Percentiles rank a stretch among this genome's conserved stretches.
phyloP scores from a whole-genome alignment of 1,140 invertebrate species.

The Neocloeon triangulifer region DNA sequence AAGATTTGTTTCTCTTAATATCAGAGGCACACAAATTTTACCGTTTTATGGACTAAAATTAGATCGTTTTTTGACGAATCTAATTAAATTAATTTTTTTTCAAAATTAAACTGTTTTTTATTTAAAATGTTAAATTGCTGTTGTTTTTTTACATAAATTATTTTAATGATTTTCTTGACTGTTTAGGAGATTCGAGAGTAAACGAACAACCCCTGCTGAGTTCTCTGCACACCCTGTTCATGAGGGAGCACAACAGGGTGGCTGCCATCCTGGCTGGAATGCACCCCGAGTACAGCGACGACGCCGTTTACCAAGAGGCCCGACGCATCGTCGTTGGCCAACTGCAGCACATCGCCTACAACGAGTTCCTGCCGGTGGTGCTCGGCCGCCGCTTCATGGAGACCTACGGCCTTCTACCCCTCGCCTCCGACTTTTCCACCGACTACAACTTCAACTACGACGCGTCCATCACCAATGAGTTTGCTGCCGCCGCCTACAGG shows the following conservation, averaged over 20 bases:
- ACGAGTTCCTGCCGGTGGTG: constrained; percentile 68
- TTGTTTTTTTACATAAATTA: no score
- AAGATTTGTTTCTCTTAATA: no score
- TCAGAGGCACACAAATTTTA: no score
- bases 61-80: no score
- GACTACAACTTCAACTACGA: constrained; percentile 26
- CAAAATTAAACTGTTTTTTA: no score
- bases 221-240: constrained; percentile 66
- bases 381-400: no score
- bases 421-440: no score
- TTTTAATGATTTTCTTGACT: no score
- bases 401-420: no score
- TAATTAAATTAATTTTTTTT: no score
- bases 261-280: constrained; percentile 47
- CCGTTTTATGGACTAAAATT: no score
- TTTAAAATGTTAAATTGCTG: no score
- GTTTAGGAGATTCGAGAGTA: constrained; percentile 37
- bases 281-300: constrained; percentile 73
- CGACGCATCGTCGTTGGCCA: constrained; percentile 58
- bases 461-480: constrained; percentile 33
- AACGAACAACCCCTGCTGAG: constrained; percentile 73
- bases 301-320: constrained; percentile 70
- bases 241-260: constrained; percentile 77
- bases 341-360: constrained; percentile 71
- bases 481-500: constrained; percentile 29